Percentiles rank a stretch among this genome's conserved stretches.
Evolutionary conservation across 2,888 invertebrate genomes (phyloP).

Genomic region (Alentia gelatinosa): DNA sequence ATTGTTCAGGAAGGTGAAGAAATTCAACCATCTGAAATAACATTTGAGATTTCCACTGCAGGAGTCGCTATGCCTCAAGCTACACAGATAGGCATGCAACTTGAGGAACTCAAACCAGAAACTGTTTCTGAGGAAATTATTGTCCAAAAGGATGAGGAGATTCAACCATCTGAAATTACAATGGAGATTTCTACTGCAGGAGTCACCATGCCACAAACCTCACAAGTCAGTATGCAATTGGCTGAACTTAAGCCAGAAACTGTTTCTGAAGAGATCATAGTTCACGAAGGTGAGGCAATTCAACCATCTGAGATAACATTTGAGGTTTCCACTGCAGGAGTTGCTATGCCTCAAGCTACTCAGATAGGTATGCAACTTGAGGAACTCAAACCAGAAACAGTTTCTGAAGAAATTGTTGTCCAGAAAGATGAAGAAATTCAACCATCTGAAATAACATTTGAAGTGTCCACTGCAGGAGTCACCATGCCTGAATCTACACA

Average conservation of each 20-base stretch:
- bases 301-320: conserved; percentile 48
- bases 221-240: conserved; percentile 10
- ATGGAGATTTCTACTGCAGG: conserved; percentile 49
- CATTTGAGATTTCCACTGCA: conserved; percentile 4
- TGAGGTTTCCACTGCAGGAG: conserved; percentile 31
- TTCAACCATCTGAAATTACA: conserved; percentile 38
- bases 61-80: conserved; percentile 41
- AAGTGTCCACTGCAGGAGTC: conserved; percentile 19
- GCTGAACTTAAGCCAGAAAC: conserved; percentile 19
- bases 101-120: neutral
- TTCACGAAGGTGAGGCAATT: neutral
- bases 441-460: conserved; percentile 15
- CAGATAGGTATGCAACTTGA: neutral
- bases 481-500: conserved; percentile 43
- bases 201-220: neutral
- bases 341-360: neutral
- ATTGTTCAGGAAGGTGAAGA: conserved; percentile 52
- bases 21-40: conserved; percentile 51
- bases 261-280: conserved; percentile 30
- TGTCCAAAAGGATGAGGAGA: neutral
- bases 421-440: neutral
- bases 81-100: neutral
- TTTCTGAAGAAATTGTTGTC: conserved; percentile 28
- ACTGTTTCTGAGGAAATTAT: neutral
- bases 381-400: conserved; percentile 26